These are phyloP conservation scores for Eupelmus urozonus DNA, from an alignment of 2,888 invertebrate species.

Conservation along the genomic window DNA sequence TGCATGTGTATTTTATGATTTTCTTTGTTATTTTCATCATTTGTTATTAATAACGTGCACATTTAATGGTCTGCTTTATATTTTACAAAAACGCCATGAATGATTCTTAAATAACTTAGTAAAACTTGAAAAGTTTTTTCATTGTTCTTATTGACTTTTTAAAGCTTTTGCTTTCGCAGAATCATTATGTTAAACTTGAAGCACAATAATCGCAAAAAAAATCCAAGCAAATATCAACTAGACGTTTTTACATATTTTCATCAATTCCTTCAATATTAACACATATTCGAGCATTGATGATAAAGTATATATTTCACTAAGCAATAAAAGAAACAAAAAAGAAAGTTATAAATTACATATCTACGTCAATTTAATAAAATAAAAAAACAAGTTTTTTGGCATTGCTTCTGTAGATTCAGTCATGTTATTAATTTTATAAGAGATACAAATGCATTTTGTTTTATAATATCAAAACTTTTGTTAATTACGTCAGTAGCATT, in stretches of 20 bases:
- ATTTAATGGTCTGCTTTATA: slow-evolving; percentile 25
- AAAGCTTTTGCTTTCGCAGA: slow-evolving; percentile 30
- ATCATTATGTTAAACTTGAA: slow-evolving; percentile 25
- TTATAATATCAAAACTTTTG: too few relatives aligned
- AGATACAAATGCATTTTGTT: slow-evolving; percentile 31
- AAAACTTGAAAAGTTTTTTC: slow-evolving; percentile 21
- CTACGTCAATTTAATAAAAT: slow-evolving; percentile 27
- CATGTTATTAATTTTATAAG: slow-evolving; percentile 50
- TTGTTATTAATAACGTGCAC: slow-evolving; percentile 7
- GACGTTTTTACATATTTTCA: slow-evolving; percentile 31
- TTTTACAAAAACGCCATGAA: slow-evolving; percentile 31
- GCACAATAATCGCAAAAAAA: slow-evolving; percentile 34
- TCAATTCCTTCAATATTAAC: slow-evolving; percentile 48
- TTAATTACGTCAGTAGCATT: too few relatives aligned
- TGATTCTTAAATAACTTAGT: slow-evolving; percentile 37
- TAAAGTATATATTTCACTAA: slow-evolving; percentile 47
- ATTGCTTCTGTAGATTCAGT: slow-evolving; percentile 61
- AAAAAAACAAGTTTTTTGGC: slow-evolving; percentile 59
- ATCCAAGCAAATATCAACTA: slow-evolving; percentile 19
- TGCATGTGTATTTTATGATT: slow-evolving; percentile 30
- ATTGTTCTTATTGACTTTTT: slow-evolving; percentile 27
- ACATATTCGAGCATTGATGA: slow-evolving; percentile 23
- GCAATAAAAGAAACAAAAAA: slow-evolving; percentile 19
- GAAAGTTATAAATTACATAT: slow-evolving; percentile 31
- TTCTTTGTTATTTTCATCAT: slow-evolving; percentile 7